phyloP scores from a whole-genome alignment of 2,888 invertebrate species.

The Poecilus cupreus region DNA sequence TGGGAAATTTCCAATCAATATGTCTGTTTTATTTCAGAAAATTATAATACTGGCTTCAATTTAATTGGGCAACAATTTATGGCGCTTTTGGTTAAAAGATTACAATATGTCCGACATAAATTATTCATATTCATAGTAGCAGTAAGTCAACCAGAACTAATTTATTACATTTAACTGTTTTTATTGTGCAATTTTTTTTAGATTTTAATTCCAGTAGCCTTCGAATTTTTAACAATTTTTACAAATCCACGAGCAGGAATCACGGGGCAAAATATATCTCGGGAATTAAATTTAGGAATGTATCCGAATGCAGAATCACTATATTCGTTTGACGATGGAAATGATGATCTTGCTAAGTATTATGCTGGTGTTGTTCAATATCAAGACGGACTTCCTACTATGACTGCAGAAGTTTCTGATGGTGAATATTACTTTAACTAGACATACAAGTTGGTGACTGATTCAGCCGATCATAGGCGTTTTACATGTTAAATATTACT shows the following conservation, averaged over 20 bases:
- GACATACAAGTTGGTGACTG: too few species aligned
- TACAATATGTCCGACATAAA: conserved; percentile 1
- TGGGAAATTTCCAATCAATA: too few species aligned
- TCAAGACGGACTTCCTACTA: neutral
- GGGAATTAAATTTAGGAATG: neutral
- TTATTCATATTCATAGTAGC: conserved; percentile 27
- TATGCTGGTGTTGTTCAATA: conserved; percentile 35
- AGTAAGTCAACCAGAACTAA: conserved; percentile 2
- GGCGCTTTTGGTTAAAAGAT: conserved; percentile 33
- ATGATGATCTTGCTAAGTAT: conserved; percentile 9
- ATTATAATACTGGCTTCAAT: neutral
- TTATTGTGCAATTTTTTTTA: conserved; percentile 1
- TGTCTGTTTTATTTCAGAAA: conserved; percentile 24
- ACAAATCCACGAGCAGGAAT: neutral
- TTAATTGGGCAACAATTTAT: conserved; percentile 23
- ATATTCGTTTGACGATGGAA: conserved; percentile 56
- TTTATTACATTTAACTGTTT: neutral
- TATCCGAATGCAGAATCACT: conserved; percentile 44
- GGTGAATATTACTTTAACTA: conserved; percentile 51
- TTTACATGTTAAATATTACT: too few species aligned
- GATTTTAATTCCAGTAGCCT: conserved; percentile 33
- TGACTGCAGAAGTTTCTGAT: conserved; percentile 53
- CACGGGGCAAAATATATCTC: neutral
- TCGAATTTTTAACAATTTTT: neutral
- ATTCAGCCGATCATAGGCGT: too few species aligned